phyloP scores from a whole-genome alignment of 2,888 invertebrate species.

The Hylaea fasciaria region DNA sequence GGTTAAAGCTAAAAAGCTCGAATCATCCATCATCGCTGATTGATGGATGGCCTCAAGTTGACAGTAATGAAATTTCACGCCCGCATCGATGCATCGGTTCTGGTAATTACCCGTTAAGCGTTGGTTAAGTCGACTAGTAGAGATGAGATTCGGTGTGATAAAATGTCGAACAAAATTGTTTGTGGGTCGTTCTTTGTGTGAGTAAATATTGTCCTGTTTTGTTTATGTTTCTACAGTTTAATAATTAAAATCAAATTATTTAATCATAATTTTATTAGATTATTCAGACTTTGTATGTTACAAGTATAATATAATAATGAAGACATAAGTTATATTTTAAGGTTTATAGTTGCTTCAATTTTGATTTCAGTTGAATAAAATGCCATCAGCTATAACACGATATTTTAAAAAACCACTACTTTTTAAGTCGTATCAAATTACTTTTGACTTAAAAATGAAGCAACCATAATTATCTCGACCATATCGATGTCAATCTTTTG shows the following conservation, averaged over 20 bases:
- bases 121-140: slow-evolving; percentile 18
- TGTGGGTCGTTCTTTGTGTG: neutral
- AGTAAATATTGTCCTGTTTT: neutral
- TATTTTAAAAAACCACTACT: too few relatives aligned
- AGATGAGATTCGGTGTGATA: slow-evolving; percentile 25
- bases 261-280: too few relatives aligned
- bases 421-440: neutral
- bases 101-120: slow-evolving; percentile 46
- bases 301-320: too few relatives aligned
- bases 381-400: too few relatives aligned
- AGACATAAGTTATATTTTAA: too few relatives aligned
- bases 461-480: neutral
- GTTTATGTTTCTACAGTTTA: too few relatives aligned
- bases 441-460: neutral
- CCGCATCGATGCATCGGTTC: slow-evolving; percentile 66
- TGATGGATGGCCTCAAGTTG: slow-evolving; percentile 69
- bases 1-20: slow-evolving; percentile 58
- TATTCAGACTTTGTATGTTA: too few relatives aligned
- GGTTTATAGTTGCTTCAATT: too few relatives aligned
- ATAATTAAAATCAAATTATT: too few relatives aligned
- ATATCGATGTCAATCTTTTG: slow-evolving; percentile 19
- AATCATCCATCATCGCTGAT: slow-evolving; percentile 73
- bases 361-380: too few relatives aligned
- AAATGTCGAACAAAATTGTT: slow-evolving; percentile 19
- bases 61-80: slow-evolving; percentile 76